A percentile compares a stretch with the other conserved stretches of the same genome.
Conservation (phyloP, 2,888 invertebrate species). For the Eupithecia subfuscata region DNA sequence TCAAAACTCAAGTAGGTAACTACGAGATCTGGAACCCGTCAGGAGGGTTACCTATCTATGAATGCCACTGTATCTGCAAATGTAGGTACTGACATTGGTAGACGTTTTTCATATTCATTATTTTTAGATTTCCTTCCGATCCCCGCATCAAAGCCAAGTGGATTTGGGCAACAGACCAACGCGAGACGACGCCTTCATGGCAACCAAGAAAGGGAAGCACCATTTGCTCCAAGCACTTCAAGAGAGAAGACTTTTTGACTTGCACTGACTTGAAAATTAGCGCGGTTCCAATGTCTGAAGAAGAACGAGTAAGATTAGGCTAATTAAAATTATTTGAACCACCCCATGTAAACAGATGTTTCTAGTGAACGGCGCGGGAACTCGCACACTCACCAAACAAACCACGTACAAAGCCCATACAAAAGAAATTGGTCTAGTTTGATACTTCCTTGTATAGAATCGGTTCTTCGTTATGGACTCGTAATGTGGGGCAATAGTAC, state of each 20-base stretch:
- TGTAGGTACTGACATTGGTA: not conserved
- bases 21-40: no score
- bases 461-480: no score
- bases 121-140: not conserved
- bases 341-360: not conserved
- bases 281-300: not conserved
- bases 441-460: no score
- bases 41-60: no score
- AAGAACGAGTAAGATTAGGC: not conserved
- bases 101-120: not conserved
- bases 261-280: not conserved
- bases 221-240: conserved; percentile 2
- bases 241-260: not conserved
- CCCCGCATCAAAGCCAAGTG: not conserved
- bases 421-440: no score
- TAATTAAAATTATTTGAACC: not conserved
- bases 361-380: no score
- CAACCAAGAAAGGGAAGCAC: not conserved
- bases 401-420: no score
- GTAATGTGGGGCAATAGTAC: no score
- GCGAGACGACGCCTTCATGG: not conserved
- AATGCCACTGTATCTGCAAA: no score
- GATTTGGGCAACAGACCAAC: not conserved
- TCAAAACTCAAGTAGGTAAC: no score
- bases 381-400: no score